Conservation (phyloP, 2,797 vertebrate species). For the Etheostoma perlongum region DNA sequence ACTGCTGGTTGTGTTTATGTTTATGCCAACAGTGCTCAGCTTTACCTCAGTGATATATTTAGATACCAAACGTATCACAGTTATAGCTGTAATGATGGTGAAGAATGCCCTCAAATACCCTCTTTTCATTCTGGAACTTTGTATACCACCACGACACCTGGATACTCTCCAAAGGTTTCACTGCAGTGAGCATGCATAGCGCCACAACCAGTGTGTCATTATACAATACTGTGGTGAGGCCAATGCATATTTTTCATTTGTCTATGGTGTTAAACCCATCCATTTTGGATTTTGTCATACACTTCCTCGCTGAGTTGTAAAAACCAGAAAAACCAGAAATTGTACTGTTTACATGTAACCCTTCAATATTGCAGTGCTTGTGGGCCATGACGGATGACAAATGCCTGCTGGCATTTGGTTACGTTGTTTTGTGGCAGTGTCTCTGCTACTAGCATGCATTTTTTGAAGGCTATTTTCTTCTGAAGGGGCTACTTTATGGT, state of each 20-base stretch:
- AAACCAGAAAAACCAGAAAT: slow-evolving; percentile 88
- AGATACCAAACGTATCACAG: slow-evolving; percentile 30
- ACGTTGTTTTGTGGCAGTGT: slow-evolving; percentile 83
- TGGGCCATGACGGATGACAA: slow-evolving; percentile 82
- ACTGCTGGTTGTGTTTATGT: slow-evolving; percentile 30
- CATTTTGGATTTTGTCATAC: slow-evolving; percentile 86
- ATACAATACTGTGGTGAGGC: slow-evolving; percentile 84
- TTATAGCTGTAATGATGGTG: slow-evolving; percentile 31
- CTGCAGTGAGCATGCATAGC: slow-evolving; percentile 73
- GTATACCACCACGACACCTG: slow-evolving; percentile 64
- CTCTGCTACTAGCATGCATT: slow-evolving; percentile 73
- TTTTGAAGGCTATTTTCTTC: slow-evolving; percentile 79
- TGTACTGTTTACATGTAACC: slow-evolving; percentile 87
- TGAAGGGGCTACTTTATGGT: slow-evolving; percentile 71
- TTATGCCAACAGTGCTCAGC: slow-evolving; percentile 29
- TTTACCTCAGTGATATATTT: slow-evolving; percentile 27
- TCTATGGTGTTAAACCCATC: slow-evolving; percentile 86
- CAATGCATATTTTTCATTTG: slow-evolving; percentile 85
- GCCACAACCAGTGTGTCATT: slow-evolving; percentile 83
- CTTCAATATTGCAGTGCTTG: slow-evolving; percentile 80
- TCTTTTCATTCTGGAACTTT: slow-evolving; percentile 64
- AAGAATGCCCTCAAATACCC: slow-evolving; percentile 44
- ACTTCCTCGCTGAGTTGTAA: slow-evolving; percentile 82
- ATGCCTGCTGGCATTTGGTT: slow-evolving; percentile 77
- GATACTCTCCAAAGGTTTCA: slow-evolving; percentile 73